These are phyloP conservation scores for Drosophila siamana DNA, from an alignment of 2,888 invertebrate genomes.

Conservation along the genomic window DNA sequence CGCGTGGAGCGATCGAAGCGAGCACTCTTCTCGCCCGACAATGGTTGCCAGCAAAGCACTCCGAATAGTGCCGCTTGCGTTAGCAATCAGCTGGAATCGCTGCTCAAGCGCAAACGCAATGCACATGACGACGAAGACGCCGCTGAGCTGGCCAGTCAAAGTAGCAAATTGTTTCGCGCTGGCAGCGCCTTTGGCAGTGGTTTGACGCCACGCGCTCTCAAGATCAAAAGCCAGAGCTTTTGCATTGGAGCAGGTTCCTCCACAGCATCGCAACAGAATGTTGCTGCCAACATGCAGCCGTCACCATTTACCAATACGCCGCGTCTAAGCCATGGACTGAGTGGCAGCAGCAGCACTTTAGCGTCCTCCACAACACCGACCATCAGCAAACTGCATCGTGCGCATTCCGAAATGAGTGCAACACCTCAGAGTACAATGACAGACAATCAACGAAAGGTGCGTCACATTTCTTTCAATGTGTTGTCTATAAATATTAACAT, in stretches of 20 bases:
- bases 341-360: conserved; percentile 62
- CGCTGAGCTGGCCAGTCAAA: conserved; percentile 67
- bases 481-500: not conserved
- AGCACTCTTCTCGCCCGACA: conserved; percentile 88
- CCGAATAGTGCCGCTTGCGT: conserved; percentile 38
- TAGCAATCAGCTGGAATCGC: conserved; percentile 68
- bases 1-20: conserved; percentile 88
- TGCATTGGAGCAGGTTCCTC: conserved; percentile 84
- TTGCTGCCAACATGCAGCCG: conserved; percentile 19
- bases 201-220: conserved; percentile 83
- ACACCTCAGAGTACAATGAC: conserved; percentile 73
- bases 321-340: conserved; percentile 47
- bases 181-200: conserved; percentile 54
- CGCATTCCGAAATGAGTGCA: conserved; percentile 76
- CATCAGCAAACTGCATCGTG: conserved; percentile 64
- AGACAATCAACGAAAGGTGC: conserved; percentile 84
- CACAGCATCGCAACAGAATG: conserved; percentile 40
- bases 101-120: conserved; percentile 82
- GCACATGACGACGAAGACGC: conserved; percentile 73
- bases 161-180: conserved; percentile 72
- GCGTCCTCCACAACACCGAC: conserved; percentile 48
- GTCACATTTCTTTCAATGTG: not conserved
- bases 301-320: conserved; percentile 10
- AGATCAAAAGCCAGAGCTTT: conserved; percentile 85
- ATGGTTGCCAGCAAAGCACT: conserved; percentile 47